Conservation (phyloP, 2,113 vertebrate species). For the Oryzias curvinotus region DNA sequence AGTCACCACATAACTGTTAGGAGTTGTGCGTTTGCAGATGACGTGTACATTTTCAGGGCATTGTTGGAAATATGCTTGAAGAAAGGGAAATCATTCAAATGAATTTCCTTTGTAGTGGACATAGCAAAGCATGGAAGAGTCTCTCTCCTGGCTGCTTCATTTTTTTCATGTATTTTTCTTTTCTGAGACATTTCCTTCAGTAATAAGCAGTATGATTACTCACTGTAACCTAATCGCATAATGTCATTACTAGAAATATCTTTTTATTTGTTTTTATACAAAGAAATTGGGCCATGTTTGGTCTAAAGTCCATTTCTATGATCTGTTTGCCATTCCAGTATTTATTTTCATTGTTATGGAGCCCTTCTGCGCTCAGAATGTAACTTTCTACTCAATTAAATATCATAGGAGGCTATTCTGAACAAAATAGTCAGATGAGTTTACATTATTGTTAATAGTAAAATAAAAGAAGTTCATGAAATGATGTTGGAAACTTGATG, state of each 20-base stretch:
- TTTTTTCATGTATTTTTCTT: conserved; percentile 32
- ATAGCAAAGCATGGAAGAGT: conserved; percentile 34
- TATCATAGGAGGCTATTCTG: conserved; percentile 86
- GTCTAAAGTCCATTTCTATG: conserved; percentile 65
- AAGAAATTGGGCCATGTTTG: conserved; percentile 25
- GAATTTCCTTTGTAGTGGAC: conserved; percentile 35
- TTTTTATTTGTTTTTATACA: conserved; percentile 79
- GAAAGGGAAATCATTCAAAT: conserved; percentile 40
- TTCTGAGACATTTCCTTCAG: conserved; percentile 71
- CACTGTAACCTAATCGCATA: conserved; percentile 76
- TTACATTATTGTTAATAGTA: conserved; percentile 68
- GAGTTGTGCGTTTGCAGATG: background rate
- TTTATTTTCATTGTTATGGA: conserved; percentile 88
- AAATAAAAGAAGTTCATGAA: conserved; percentile 49
- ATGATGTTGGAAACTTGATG: conserved; percentile 14
- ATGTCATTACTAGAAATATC: conserved; percentile 61
- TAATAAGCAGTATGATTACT: conserved; percentile 72
- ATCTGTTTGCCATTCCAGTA: conserved; percentile 91
- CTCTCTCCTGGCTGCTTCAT: conserved; percentile 24
- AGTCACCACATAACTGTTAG: conserved; percentile 33
- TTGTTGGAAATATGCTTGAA: conserved; percentile 31
- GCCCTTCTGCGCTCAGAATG: conserved; percentile 92
- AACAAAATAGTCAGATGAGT: conserved; percentile 54
- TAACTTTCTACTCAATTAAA: conserved; percentile 96
- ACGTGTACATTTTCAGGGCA: conserved; percentile 12